Evolutionary conservation across 37 sponge, comb jelly and placozoan genomes (phyloP), one percentile per base, ranked within the genome.

Genomic region (Dysidea cf. avara): DNA sequence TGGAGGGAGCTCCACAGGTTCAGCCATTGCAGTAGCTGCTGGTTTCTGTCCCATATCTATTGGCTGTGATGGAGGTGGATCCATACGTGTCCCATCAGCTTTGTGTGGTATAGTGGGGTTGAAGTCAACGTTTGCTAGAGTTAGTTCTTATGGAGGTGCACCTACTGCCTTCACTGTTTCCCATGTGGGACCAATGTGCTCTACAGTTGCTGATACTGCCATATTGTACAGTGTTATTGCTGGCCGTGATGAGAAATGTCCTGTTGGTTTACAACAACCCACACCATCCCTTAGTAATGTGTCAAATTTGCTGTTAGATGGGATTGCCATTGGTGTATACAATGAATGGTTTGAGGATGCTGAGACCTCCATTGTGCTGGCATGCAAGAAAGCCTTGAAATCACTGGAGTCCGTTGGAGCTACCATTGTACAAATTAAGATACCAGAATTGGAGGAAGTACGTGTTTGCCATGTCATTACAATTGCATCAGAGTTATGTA

Each of bases 41-140:
- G 97, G 96, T 16, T 57, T 95, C 32, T 80, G 87, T 25, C 86
- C 91, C 33, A 54, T 97, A 34, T 84, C 97, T 3, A 35, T 93
- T 13, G 97, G 97, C 16, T 63, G 80, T 16, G 97, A 97, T 59
- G 97, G 97, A 35, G 97, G 94, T 29, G 97, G 97, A 13, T 94
- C 94, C 6, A 68, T 97, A 24, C 80, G 97, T 4, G 80, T 93
- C 3, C 97, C 97, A 16, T 64, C 91, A 16, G 62, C 85, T 6
- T 32, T 90, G 18, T 97, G 97, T 85, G 97, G 97, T 6, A 52
- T 87, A 20, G 91, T 90, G 12, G 94, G 94, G 0, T 40, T 97
- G 3, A 97, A 97, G 53, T 89, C 88, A n/a, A 95, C 96, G 7
- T 82, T 68, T 76, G 78, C 77, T 32, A 31, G 83, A 1, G 1